Percentiles rank a stretch among this genome's conserved stretches.
phyloP scores from a whole-genome alignment of 2,797 vertebrate genomes.

The Agapornis canus region DNA sequence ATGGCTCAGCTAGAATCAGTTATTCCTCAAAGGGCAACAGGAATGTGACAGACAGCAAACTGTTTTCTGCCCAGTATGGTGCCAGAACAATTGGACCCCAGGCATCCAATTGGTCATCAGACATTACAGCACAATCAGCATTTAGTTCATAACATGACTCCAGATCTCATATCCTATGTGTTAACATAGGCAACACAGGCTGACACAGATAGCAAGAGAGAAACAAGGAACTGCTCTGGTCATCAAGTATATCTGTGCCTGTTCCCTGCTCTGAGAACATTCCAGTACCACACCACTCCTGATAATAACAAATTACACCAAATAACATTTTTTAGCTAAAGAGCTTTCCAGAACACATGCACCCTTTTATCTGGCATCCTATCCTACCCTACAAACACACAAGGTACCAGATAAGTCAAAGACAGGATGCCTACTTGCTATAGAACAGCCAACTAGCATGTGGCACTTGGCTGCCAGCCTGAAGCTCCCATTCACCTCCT shows the following conservation, averaged over 20 bases:
- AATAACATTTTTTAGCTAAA: background rate
- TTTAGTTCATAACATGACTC: background rate
- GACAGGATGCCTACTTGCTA: background rate
- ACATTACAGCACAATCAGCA: background rate
- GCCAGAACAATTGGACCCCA: background rate
- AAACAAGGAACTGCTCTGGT: background rate
- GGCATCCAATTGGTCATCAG: rapidly evolving
- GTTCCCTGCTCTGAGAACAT: background rate
- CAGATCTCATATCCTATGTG: background rate
- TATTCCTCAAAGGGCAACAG: background rate
- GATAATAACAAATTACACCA: background rate
- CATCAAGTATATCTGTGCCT: background rate
- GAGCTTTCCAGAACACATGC: background rate
- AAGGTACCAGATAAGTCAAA: background rate
- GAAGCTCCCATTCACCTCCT: background rate
- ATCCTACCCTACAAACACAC: background rate
- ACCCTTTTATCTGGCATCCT: background rate
- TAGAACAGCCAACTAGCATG: background rate
- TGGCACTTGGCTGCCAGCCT: background rate
- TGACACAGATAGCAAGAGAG: background rate
- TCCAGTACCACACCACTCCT: background rate
- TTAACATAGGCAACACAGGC: background rate
- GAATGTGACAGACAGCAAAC: background rate
- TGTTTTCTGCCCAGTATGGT: background rate
- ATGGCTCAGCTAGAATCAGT: background rate